phyloP scores from a whole-genome alignment of 2,888 invertebrate genomes.

The Callyntrura sp. region DNA sequence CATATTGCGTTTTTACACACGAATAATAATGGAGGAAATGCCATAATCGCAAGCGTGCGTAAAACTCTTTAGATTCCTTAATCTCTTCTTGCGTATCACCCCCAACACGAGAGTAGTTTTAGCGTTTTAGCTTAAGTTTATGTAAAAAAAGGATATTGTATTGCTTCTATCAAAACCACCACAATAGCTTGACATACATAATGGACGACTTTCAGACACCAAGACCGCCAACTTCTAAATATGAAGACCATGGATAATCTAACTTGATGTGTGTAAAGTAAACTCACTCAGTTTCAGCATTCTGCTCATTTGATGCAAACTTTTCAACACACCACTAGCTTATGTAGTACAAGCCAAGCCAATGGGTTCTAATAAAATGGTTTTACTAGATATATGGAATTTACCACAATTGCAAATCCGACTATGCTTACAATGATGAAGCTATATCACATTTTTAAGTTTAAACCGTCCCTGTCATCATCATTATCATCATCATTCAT shows the following conservation, averaged over 20 bases:
- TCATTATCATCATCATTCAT: constrained; percentile 40
- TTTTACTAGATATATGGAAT: too few species aligned
- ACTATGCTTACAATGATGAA: too few species aligned
- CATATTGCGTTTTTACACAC: background rate
- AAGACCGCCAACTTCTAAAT: background rate
- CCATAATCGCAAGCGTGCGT: constrained; percentile 12
- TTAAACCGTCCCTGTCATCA: constrained; percentile 48
- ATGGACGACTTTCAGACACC: constrained; percentile 15
- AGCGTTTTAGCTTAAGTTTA: constrained; percentile 25
- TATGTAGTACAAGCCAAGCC: too few species aligned
- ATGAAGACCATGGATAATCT: constrained; percentile 65
- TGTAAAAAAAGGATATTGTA: constrained; percentile 9
- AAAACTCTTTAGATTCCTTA: constrained; percentile 39
- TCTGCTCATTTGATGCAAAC: too few species aligned
- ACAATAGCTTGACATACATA: background rate
- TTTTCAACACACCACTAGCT: too few species aligned
- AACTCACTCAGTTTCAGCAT: too few species aligned
- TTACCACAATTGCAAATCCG: too few species aligned
- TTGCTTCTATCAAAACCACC: constrained; percentile 9
- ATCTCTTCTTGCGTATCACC: constrained; percentile 14
- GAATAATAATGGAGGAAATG: background rate
- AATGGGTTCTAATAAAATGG: too few species aligned
- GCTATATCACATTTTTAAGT: too few species aligned
- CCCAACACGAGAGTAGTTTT: constrained; percentile 13
- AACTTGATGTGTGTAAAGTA: constrained; percentile 23